A percentile compares a stretch with the other conserved stretches of the same genome.
These are phyloP conservation scores for Platysternon megacephalum DNA, from an alignment of 2,113 vertebrate genomes.

Conservation along the genomic window DNA sequence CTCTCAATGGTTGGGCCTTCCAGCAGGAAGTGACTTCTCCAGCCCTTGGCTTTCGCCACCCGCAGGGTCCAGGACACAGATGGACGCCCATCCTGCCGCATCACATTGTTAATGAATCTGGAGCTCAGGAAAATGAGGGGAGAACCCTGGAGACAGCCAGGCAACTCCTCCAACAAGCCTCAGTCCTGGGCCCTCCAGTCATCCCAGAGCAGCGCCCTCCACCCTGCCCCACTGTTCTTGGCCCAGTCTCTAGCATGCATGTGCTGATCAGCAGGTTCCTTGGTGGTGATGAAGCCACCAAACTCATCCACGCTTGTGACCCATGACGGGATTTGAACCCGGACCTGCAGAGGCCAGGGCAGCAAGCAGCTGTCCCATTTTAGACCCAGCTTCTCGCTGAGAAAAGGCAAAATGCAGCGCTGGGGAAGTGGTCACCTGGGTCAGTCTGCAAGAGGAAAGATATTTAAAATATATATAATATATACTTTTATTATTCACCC, in stretches of 20 bases:
- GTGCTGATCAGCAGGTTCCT: rapidly evolving
- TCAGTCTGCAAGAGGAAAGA: slow-evolving; percentile 77
- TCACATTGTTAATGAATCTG: not conserved
- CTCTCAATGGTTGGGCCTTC: not conserved
- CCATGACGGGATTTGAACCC: not conserved
- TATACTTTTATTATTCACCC: slow-evolving; percentile 89
- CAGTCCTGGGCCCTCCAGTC: not conserved
- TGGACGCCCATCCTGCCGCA: too few relatives aligned
- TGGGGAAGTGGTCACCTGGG: slow-evolving; percentile 12
- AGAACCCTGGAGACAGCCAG: not conserved
- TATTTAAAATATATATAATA: slow-evolving; percentile 86
- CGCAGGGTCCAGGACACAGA: not conserved
- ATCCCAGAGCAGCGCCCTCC: not conserved
- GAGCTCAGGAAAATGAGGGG: not conserved
- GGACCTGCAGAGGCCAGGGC: not conserved
- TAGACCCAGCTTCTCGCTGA: slow-evolving; percentile 35
- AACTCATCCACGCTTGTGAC: not conserved
- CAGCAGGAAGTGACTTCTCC: not conserved
- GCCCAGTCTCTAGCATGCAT: rapidly evolving
- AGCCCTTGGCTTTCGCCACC: not conserved
- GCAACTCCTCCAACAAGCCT: not conserved
- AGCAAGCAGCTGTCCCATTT: not conserved
- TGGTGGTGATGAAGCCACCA: not conserved
- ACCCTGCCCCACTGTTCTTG: not conserved
- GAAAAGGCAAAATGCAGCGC: not conserved